Evolutionary conservation across 2,113 vertebrate species (phyloP).

Genomic region (Picathartes gymnocephalus): DNA sequence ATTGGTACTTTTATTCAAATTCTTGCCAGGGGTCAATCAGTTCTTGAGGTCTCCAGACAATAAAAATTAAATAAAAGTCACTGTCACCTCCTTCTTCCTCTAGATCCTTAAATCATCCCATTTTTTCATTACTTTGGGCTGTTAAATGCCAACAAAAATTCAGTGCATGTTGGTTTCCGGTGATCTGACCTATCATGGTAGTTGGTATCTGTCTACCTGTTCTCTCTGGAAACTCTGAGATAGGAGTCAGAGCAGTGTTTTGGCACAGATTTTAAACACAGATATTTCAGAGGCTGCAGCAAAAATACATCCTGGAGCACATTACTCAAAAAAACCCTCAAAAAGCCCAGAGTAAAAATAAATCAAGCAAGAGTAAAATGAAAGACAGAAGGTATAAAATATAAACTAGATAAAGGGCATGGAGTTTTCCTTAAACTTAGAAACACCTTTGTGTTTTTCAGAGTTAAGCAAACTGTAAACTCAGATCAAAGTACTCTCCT

Average conservation of each 20-base stretch:
- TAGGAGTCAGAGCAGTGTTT: not conserved
- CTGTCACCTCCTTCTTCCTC: not conserved
- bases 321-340: not conserved
- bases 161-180: fast-evolving
- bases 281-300: not conserved
- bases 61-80: not conserved
- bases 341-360: not conserved
- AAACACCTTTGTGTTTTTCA: not conserved
- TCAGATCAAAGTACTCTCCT: not conserved
- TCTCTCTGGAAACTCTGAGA: not conserved
- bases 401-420: not conserved
- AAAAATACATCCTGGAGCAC: not conserved
- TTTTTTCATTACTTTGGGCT: not conserved
- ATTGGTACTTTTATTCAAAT: not conserved
- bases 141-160: not conserved
- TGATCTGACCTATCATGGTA: not conserved
- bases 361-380: not conserved
- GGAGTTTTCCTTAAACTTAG: not conserved
- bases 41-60: not conserved
- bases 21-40: not conserved
- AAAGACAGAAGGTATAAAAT: not conserved
- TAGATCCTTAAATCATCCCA: not conserved
- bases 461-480: not conserved
- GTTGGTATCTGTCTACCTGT: not conserved
- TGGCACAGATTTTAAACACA: not conserved